These are phyloP conservation scores for Cynocephalus volans DNA, from an alignment of 2,113 vertebrate genomes.

Conservation along the genomic window DNA sequence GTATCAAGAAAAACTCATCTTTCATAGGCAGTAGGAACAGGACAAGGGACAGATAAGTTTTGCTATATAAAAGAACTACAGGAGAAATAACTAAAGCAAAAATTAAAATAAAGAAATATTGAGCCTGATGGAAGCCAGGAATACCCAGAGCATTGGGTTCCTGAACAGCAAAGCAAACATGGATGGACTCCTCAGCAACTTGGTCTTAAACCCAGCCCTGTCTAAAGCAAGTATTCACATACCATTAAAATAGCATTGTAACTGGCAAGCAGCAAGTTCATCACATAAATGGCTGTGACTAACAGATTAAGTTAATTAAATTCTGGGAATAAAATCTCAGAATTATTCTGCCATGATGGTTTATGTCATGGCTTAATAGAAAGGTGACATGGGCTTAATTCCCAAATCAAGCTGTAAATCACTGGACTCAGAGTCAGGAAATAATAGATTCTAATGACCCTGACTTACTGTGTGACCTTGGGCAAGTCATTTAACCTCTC, in stretches of 20 bases:
- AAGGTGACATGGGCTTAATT: not conserved
- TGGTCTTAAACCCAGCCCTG: not conserved
- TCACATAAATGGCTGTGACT: not conserved
- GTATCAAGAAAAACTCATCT: not conserved
- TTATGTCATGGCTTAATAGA: not conserved
- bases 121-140: not conserved
- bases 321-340: not conserved
- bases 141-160: not conserved
- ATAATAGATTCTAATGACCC: not conserved
- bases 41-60: not conserved
- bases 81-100: not conserved
- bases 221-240: not conserved
- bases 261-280: not conserved
- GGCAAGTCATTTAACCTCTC: conserved; percentile 28
- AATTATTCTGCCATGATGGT: not conserved
- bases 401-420: not conserved
- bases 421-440: not conserved
- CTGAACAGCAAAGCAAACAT: not conserved
- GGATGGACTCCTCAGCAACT: not conserved
- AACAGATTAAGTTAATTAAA: not conserved
- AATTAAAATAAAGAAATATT: not conserved
- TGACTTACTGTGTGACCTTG: conserved; percentile 9
- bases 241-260: not conserved
- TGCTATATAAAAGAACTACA: not conserved
- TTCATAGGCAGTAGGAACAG: not conserved